phyloP scores from a whole-genome alignment of 2,888 invertebrate genomes.

The Lysandra bellargus region DNA sequence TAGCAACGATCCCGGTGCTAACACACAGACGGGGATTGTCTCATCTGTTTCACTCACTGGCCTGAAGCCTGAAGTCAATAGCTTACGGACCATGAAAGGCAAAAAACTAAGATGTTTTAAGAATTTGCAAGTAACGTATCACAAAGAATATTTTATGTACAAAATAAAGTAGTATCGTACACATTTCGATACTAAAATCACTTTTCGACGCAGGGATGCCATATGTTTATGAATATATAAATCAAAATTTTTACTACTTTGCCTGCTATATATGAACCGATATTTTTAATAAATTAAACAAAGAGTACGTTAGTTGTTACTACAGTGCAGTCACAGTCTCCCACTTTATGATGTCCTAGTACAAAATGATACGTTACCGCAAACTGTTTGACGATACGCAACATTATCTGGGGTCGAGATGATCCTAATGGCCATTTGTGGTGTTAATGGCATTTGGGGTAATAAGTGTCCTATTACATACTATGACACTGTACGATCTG shows the following conservation, averaged over 20 bases:
- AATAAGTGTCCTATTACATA: constrained; percentile 31
- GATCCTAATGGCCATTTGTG: constrained; percentile 5
- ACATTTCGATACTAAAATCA: not conserved
- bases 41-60: constrained; percentile 6
- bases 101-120: not conserved
- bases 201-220: no score
- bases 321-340: not conserved
- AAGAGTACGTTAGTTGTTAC: no score
- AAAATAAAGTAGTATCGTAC: not conserved
- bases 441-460: constrained; percentile 33
- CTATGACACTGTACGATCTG: not conserved
- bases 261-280: no score
- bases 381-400: not conserved
- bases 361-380: constrained; percentile 11
- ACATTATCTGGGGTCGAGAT: constrained; percentile 10
- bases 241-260: no score
- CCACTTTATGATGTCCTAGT: not conserved
- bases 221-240: no score
- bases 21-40: not conserved
- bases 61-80: not conserved
- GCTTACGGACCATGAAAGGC: not conserved
- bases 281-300: no score
- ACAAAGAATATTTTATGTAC: not conserved
- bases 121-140: not conserved
- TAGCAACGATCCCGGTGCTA: constrained; percentile 4